These are phyloP conservation scores for Sycophila texana DNA, from an alignment of 2,888 invertebrate genomes.

Conservation along the genomic window DNA sequence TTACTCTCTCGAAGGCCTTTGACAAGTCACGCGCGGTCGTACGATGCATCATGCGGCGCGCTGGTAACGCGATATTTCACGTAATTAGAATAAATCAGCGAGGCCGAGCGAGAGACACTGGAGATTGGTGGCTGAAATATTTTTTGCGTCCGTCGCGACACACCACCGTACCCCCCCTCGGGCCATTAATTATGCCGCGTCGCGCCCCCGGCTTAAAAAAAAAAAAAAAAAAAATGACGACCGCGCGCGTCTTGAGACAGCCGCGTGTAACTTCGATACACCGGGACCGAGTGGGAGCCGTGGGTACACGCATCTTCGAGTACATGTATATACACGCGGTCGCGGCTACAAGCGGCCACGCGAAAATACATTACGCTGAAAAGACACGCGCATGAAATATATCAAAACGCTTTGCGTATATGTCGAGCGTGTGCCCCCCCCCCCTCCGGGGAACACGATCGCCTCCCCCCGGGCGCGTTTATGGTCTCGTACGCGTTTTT, in stretches of 20 bases:
- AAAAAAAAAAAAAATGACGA: background rate
- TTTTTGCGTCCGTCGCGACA: background rate
- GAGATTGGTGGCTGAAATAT: background rate
- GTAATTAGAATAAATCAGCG: slow-evolving; percentile 33
- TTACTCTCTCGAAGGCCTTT: background rate
- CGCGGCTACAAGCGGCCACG: too few relatives aligned
- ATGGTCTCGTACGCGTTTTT: background rate
- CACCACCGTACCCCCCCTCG: background rate
- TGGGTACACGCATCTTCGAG: background rate
- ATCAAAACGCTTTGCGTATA: slow-evolving; percentile 36
- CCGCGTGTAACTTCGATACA: background rate
- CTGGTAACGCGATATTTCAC: slow-evolving; percentile 21
- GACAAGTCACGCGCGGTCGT: background rate
- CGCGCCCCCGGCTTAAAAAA: background rate
- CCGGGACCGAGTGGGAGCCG: too few relatives aligned
- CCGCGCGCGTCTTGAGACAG: background rate
- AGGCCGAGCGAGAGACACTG: background rate
- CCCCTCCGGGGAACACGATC: background rate
- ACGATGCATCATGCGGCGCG: slow-evolving; percentile 1
- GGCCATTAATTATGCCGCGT: slow-evolving; percentile 25
- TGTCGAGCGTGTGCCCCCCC: background rate
- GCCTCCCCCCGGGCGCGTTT: background rate
- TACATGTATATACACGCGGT: too few relatives aligned
- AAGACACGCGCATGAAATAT: slow-evolving; percentile 46
- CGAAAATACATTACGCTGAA: slow-evolving; percentile 35